Conservation (phyloP, 1,140 invertebrate species). For the Hyles euphorbiae region DNA sequence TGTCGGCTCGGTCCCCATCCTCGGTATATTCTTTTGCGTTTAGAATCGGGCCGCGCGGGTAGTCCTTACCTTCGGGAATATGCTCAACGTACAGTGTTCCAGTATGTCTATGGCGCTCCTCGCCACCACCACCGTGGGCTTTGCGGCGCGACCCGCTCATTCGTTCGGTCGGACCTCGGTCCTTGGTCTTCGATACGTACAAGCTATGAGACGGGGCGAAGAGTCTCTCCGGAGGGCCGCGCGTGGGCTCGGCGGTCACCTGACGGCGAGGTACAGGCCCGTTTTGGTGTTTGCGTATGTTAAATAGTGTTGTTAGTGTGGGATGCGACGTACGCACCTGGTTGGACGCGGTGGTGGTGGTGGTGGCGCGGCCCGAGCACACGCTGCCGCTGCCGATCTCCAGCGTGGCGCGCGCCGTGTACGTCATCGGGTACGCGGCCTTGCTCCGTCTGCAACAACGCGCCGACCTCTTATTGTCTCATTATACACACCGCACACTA, state of each 20-base stretch:
- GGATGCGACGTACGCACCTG: slow-evolving; percentile 59
- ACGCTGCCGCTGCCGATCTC: slow-evolving; percentile 71
- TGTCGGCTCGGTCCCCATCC: not conserved
- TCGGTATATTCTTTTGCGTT: not conserved
- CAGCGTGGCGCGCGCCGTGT: slow-evolving; percentile 76
- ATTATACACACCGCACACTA: no score
- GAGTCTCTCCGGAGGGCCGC: slow-evolving; percentile 5
- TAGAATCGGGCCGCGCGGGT: slow-evolving; percentile 28
- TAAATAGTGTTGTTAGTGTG: slow-evolving; percentile 4
- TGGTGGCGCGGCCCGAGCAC: slow-evolving; percentile 66
- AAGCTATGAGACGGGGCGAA: slow-evolving; percentile 9
- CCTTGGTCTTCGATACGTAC: slow-evolving; percentile 25
- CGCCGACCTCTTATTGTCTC: no score
- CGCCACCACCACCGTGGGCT: slow-evolving; percentile 4
- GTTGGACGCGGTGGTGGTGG: slow-evolving; percentile 69
- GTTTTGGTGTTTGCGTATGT: slow-evolving; percentile 8
- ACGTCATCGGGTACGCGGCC: slow-evolving; percentile 68
- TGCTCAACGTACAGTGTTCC: not conserved
- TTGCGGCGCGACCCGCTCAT: slow-evolving; percentile 27
- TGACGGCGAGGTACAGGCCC: slow-evolving; percentile 10
- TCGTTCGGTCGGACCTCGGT: slow-evolving; percentile 19
- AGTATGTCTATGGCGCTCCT: slow-evolving; percentile 3
- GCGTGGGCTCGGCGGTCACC: slow-evolving; percentile 4
- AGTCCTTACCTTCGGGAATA: slow-evolving; percentile 6
- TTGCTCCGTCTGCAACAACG: slow-evolving; percentile 52